Base-by-base conservation (phyloP, 2,888 invertebrate genomes). In the Ctena decussata region DNA sequence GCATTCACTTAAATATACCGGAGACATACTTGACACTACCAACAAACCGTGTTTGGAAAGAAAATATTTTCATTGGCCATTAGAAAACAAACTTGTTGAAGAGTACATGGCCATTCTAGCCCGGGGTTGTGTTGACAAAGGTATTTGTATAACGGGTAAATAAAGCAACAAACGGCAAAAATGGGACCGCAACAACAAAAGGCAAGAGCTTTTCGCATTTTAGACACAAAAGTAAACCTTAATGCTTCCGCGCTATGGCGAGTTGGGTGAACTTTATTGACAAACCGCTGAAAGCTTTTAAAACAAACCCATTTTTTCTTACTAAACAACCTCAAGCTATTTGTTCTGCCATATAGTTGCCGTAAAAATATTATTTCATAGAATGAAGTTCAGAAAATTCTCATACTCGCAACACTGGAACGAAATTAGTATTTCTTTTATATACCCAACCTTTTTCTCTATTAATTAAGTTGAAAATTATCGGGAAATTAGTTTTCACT, bases 381-480 rank as follows among this genome's bases (percentile, higher is more conserved):
- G 65, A 65, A 65, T 30, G 24, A 65, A 65, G 32, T 65, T 27
- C 65, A 35, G 65, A 35, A 35, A 21, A 65, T 35, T 65, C 65
- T 65, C 65, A 65, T 65, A 18, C 60, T 5, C 15, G 65, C 21
- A 65, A 35, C 8, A 65, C 12, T 65, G 65, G 35, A 65, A 65
- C 65, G 65, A 65, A 65, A 65, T 65, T 32, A 65, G 65, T 65
- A 35, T 80, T 78, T 76, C 83, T 82, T 77, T 79, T 82, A 70
- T 81, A 80, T 75, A 76, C 76, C 70, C 37, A 69, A 80, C 77
- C 84, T 82, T 84, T 82, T 85, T 85, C 78, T 83, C 76, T 88
- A 85, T 88, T 84, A 85, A 85, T 85, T 83, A 87, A 84, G 76
- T 83, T 81, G 83, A 83, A 85, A 82, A 88, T 84, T 81, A 88